Base-by-base conservation (phyloP, 2,113 vertebrate species). In the Varanus komodoensis region DNA sequence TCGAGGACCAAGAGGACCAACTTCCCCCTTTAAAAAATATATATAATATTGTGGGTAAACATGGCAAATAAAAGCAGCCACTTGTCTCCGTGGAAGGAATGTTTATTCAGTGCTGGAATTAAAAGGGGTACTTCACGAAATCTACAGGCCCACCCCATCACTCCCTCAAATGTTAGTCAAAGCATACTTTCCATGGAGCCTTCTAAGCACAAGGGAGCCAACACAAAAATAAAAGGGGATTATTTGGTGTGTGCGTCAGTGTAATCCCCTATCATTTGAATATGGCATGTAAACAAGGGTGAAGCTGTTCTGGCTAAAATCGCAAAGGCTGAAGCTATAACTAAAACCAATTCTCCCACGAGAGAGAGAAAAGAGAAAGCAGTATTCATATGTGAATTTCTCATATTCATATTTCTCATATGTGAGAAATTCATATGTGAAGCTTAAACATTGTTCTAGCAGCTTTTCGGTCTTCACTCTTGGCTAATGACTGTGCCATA, bases 1-100 rank as follows among this genome's bases (percentile, higher is more conserved):
- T 93, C 99, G 97, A 44, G 98, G 88, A 12, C 99, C 99, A 2
- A 97, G 0, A 91, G 98, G 95, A 57, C 99, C 99, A 83, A 98
- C 23, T 96, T 99, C 99, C 89, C 99, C 99, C 99, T 99, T 87
- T 61, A 90, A 80, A 23, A 78, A 84, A 81, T n/a, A 94, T 44
- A 44, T 44, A 91, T 54, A 97, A 94, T 29, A 89, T 3, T 96
- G 15, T 54, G 38, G 38, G 48, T 86, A 29, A 85, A 79, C 19
- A 32, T 74, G 82, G 3, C 21, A 82, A 82, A 34, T 95, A 91
- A 90, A 83, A 91, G 7, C 25, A 77, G 57, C 23, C 78, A 87
- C 23, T 4, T 81, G 32, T 1, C 32, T 91, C 32, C 27, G 71
- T 69, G 32, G 23, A 50, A 11, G 11, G 14, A 0, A 1, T 7